Conservation (phyloP, 2,888 invertebrate species). For the Rhagonycha lutea region DNA sequence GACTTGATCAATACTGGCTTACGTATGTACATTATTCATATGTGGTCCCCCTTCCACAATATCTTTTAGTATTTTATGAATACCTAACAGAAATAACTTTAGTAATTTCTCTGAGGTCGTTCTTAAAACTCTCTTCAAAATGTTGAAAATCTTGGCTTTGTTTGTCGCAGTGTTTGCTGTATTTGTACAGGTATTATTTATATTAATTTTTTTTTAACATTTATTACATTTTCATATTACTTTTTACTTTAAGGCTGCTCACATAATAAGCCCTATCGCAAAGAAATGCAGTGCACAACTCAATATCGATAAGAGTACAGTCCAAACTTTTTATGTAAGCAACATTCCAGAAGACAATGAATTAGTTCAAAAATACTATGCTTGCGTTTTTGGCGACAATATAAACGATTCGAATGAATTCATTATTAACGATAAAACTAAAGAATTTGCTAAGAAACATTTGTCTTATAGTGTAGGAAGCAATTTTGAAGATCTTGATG, state of each 20-base stretch:
- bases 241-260: background rate
- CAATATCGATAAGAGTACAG: background rate
- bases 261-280: background rate
- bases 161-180: no score
- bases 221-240: background rate
- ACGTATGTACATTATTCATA: no score
- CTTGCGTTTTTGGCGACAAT: background rate
- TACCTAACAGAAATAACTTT: no score
- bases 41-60: no score
- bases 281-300: background rate
- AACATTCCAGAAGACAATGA: background rate
- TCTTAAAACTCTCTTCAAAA: no score
- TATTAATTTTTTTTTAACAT: background rate
- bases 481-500: background rate
- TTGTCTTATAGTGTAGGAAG: background rate
- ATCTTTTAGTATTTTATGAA: no score
- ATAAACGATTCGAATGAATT: background rate
- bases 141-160: no score
- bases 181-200: no score
- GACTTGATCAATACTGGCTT: no score
- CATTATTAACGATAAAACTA: background rate
- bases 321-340: background rate
- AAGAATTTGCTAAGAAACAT: background rate
- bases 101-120: background rate
- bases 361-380: background rate